phyloP scores from a whole-genome alignment of 2,888 invertebrate genomes.

The Pseudococcus viburni region DNA sequence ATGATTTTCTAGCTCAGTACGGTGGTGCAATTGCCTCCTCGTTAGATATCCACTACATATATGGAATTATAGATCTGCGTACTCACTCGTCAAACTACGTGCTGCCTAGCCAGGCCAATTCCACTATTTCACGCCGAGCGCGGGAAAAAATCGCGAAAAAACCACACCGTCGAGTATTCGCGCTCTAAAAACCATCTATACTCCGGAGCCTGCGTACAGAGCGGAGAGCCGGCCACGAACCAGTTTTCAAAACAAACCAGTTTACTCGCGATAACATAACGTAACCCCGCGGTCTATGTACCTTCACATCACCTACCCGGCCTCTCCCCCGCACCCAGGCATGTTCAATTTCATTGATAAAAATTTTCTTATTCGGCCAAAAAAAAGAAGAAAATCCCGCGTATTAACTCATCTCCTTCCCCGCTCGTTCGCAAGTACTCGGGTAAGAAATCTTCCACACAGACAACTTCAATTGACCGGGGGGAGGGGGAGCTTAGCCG shows the following conservation, averaged over 20 bases:
- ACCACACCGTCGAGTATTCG: neutral
- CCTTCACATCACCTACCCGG: neutral
- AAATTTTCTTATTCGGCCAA: constrained; percentile 22
- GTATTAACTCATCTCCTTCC: neutral
- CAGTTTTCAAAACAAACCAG: constrained; percentile 44
- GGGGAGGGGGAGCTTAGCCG: neutral
- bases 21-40: constrained; percentile 11
- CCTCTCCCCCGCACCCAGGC: neutral
- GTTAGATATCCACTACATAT: neutral
- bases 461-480: neutral
- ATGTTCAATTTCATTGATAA: constrained; percentile 48
- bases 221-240: neutral
- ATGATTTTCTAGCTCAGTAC: neutral
- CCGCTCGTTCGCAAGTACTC: neutral
- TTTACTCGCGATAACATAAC: constrained; percentile 12
- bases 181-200: constrained; percentile 13
- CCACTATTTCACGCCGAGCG: neutral
- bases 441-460: neutral
- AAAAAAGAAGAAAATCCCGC: neutral
- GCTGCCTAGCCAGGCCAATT: neutral
- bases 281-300: neutral
- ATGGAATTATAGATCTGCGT: neutral
- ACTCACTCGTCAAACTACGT: neutral
- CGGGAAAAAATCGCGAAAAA: constrained; percentile 30
- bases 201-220: neutral